Percentiles rank a stretch among this genome's conserved stretches.
phyloP scores from a whole-genome alignment of 2,888 invertebrate genomes.

The Drosophila helvetica region DNA sequence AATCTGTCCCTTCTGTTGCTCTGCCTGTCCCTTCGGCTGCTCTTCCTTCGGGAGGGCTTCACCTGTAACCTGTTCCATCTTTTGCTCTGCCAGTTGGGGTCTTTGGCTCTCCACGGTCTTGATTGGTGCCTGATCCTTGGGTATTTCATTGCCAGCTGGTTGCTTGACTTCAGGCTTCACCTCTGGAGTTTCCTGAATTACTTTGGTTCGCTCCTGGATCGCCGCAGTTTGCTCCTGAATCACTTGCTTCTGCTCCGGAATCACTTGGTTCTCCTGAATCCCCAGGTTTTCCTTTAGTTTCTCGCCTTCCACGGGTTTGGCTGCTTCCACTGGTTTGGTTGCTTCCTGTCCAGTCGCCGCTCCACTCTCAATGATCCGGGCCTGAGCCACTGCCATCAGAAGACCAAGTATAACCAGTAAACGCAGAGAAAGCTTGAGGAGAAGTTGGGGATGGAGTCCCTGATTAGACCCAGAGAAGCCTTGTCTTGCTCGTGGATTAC shows the following conservation, averaged over 20 bases:
- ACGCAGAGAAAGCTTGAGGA: constrained; percentile 34
- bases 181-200: background rate
- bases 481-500: constrained; percentile 16
- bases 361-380: constrained; percentile 30
- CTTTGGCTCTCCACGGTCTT: background rate
- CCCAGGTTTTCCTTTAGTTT: constrained; percentile 2
- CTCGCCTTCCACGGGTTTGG: constrained; percentile 8
- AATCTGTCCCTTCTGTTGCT: background rate
- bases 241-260: background rate
- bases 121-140: too few relatives aligned
- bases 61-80: background rate
- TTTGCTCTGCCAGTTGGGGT: background rate
- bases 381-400: constrained; percentile 41
- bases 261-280: background rate
- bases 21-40: background rate
- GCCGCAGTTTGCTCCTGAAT: background rate
- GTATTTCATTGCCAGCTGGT: too few relatives aligned
- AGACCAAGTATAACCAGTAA: constrained; percentile 42
- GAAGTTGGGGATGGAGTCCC: background rate
- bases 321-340: background rate
- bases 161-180: background rate
- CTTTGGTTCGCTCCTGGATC: background rate
- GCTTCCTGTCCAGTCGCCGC: constrained; percentile 1
- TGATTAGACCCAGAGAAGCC: background rate
- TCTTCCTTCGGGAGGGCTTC: background rate